Evolutionary conservation across 2,888 invertebrate species (phyloP), one percentile per base, ranked within the genome.

Genomic region (Drosophila kambysellisi): DNA sequence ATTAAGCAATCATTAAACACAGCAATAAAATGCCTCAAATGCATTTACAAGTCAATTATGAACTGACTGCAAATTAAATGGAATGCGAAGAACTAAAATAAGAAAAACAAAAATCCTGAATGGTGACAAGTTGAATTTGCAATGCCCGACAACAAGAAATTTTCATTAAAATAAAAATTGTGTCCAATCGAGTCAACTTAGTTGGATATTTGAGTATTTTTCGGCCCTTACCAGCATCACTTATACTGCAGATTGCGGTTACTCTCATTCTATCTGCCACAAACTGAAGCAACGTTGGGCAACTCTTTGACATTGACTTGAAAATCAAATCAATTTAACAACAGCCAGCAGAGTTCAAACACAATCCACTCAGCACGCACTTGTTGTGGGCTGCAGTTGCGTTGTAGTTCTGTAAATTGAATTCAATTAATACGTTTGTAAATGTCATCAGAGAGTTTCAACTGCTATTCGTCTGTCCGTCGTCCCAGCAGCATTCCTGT

Each of bases 341-440:
- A 48, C 33, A 56, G 50, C n/a, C 35, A 29, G 2, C 25, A 63
- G 50, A 51, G 63, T 33, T 48, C 39, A 46, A 37, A 57, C 30
- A 33, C 12, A 37, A 30, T 57, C 48, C 29, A 60, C 29, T 9
- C n/a, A 12, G 41, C n/a, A 25, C 39, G 30, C 37, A 25, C 51
- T 50, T 15, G 6, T 35, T 60, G 25, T 54, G 48, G 30, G 29
- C 35, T 52, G 20, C 32, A 46, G 32, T 9, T 41, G 54, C 12
- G 48, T 57, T 70, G 57, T 74, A 70, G 75, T 77, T 63, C 73
- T 52, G 63, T 64, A 82, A 83, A 81, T 74, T 79, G 72, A 83
- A 83, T 79, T 81, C 82, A 82, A 82, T 82, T 82, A 82, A 81
- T 82, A 65, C 79, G 60, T 83, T 83, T 78, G 81, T 72, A 70